Evolutionary conservation across 2,113 vertebrate genomes (phyloP).

Genomic region (Rhinoderma darwinii): DNA sequence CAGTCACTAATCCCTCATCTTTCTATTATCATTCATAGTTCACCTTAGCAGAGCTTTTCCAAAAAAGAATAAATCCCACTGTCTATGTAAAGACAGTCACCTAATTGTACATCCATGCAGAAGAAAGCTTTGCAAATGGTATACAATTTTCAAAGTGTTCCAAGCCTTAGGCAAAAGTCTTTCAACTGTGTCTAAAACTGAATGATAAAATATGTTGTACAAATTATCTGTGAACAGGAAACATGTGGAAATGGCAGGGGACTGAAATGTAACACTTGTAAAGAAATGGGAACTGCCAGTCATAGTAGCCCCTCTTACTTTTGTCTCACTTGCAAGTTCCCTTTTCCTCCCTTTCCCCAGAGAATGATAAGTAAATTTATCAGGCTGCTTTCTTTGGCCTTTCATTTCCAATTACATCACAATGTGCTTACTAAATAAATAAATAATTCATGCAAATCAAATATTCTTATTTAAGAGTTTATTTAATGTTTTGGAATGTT

Average conservation of each 20-base stretch:
- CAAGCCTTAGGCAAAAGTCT: slow-evolving; percentile 89
- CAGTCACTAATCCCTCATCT: slow-evolving; percentile 66
- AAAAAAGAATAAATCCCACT: slow-evolving; percentile 76
- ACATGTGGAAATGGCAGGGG: slow-evolving; percentile 84
- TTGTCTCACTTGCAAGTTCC: slow-evolving; percentile 71
- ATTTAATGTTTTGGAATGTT: slow-evolving; percentile 17
- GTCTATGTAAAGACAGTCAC: slow-evolving; percentile 82
- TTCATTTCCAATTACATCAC: slow-evolving; percentile 64
- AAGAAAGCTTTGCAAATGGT: slow-evolving; percentile 86
- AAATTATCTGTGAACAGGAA: slow-evolving; percentile 91
- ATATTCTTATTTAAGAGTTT: slow-evolving; percentile 37
- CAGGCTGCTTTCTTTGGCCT: slow-evolving; percentile 47
- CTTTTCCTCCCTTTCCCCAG: slow-evolving; percentile 62
- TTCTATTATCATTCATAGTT: slow-evolving; percentile 63
- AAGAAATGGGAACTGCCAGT: slow-evolving; percentile 86
- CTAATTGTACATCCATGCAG: slow-evolving; percentile 86
- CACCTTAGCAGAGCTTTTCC: slow-evolving; percentile 71
- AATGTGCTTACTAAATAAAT: slow-evolving; percentile 41
- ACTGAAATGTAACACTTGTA: slow-evolving; percentile 88
- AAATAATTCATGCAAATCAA: slow-evolving; percentile 33
- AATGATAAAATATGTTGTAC: slow-evolving; percentile 92
- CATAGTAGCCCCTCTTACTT: slow-evolving; percentile 74
- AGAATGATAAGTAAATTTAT: slow-evolving; percentile 72
- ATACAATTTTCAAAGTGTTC: slow-evolving; percentile 90
- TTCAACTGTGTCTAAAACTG: slow-evolving; percentile 89